Conservation (phyloP, 92 coral and sea anemone genomes). For the Heteractis magnifica region DNA sequence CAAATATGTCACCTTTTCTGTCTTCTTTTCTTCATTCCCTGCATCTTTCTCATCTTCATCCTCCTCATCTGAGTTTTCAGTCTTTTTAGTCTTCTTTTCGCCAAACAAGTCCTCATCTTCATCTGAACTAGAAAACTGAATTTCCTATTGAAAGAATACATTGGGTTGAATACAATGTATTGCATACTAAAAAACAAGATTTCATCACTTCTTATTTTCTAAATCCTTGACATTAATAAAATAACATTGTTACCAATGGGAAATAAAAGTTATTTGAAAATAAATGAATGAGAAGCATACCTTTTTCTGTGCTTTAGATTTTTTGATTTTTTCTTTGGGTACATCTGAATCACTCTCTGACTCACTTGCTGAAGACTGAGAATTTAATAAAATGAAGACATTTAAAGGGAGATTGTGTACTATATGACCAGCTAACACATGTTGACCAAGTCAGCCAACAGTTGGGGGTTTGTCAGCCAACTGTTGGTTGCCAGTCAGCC, state of each 20-base stretch:
- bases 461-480: no score
- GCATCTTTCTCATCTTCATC: slow-evolving; percentile 63
- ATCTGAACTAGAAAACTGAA: slow-evolving; percentile 50
- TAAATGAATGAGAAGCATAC: slow-evolving; percentile 6
- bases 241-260: no score
- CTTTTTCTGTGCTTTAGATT: slow-evolving; percentile 50
- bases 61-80: slow-evolving; percentile 57
- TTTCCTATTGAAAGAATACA: slow-evolving; percentile 12
- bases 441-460: no score
- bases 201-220: neutral
- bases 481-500: no score
- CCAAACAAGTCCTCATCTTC: slow-evolving; percentile 82
- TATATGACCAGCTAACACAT: no score
- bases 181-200: neutral
- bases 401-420: no score
- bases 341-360: slow-evolving; percentile 66
- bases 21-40: slow-evolving; percentile 49
- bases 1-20: slow-evolving; percentile 44
- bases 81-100: slow-evolving; percentile 56
- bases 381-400: neutral
- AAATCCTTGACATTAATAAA: neutral
- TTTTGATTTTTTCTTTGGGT: slow-evolving; percentile 39
- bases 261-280: neutral
- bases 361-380: slow-evolving; percentile 50
- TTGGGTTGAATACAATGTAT: neutral